phyloP scores from a whole-genome alignment of 2,113 vertebrate genomes.

The Brachyhypopomus gauderio region DNA sequence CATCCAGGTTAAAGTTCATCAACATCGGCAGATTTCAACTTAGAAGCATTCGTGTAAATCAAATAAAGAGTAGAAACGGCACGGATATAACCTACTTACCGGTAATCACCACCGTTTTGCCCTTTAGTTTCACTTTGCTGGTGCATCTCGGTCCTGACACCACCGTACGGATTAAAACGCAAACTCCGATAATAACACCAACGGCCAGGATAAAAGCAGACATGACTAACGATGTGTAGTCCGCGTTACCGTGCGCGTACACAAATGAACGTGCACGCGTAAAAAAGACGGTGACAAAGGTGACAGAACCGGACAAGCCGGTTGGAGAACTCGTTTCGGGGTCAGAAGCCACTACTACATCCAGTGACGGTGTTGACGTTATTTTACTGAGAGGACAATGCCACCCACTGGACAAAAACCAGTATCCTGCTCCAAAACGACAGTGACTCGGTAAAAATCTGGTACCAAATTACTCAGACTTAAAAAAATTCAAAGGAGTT shows the following conservation, averaged over 20 bases:
- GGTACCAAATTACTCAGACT: too few species aligned
- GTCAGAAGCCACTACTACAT: too few species aligned
- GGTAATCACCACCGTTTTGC: constrained; percentile 87
- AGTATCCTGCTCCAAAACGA: too few species aligned
- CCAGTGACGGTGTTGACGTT: too few species aligned
- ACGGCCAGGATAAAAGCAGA: constrained; percentile 26
- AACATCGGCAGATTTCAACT: neutral
- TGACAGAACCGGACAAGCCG: too few species aligned
- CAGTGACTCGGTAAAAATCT: too few species aligned
- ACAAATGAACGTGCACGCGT: too few species aligned
- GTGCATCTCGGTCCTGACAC: constrained; percentile 56
- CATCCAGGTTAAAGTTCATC: constrained; percentile 38
- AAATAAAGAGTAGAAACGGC: neutral
- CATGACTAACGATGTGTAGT: constrained; percentile 16
- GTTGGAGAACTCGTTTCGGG: too few species aligned
- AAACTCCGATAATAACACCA: constrained; percentile 24
- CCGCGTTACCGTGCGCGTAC: neutral
- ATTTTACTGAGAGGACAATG: too few species aligned
- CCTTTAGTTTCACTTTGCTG: constrained; percentile 68
- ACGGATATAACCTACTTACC: constrained; percentile 63
- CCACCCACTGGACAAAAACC: too few species aligned
- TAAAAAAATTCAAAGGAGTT: too few species aligned
- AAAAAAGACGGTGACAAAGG: too few species aligned
- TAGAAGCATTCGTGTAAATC: neutral
- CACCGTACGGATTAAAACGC: constrained; percentile 33